Evolutionary conservation across 2,797 vertebrate species (phyloP), one percentile per base, ranked within the genome.

Genomic region (Gouania willdenowi): DNA sequence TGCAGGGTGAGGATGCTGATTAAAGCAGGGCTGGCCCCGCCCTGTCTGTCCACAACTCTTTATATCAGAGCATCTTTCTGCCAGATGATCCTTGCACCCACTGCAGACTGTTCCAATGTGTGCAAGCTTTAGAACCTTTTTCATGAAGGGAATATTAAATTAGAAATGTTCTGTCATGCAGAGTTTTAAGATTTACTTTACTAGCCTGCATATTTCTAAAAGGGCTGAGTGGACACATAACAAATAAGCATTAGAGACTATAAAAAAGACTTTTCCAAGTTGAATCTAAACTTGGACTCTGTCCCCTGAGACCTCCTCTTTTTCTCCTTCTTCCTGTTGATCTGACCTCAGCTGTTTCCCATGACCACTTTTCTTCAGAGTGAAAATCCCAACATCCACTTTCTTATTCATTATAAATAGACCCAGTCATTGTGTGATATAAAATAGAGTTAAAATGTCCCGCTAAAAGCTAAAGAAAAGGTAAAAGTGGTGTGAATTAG

Each of bases 271-370:
- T 19, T 20, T 35, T 66, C 42, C 45, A 39, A 30, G 19, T 15
- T 24, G 33, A 61, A 42, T 31, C 31, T 49, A 56, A 43, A 33
- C 35, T 29, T 45, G 25, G 57, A 50, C 29, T 22, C 9, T 26
- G 7, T 64, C 77, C 45, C 73, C 4, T 0, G 47, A 52, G 70
- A 41, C 8, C 38, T 40, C 35, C 28, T 41, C 59, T 66, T 77
- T 71, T 41, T 41, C 53, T 56, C 37, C 18, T 45, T 54, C 59
- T 77, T 71, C 67, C 65, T 52, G 49, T 58, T 43, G 58, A 19
- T 49, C 59, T 75, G 75, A 82, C 79, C 79, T 71, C 48, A 27
- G 34, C 36, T 40, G 33, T 74, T 83, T 85, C 81, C 71, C 81
- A 85, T 60, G 81, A 75, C 74, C 77, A 61, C 70, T 60, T 54